Percentiles rank a stretch among this genome's conserved stretches.
Conservation (phyloP, 2,797 vertebrate species). For the Helostoma temminkii region DNA sequence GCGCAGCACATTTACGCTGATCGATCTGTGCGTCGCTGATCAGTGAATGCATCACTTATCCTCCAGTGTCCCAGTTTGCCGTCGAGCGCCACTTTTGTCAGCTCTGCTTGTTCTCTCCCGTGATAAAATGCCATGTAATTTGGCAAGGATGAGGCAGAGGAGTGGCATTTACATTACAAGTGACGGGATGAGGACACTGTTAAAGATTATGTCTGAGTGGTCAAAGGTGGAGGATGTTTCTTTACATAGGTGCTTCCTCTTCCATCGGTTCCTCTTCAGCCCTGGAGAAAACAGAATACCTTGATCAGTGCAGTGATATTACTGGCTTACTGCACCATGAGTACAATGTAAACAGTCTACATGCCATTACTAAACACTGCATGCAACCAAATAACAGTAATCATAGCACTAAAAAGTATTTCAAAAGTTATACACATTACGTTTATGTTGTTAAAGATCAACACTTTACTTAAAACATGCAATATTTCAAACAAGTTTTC, state of each 20-base stretch:
- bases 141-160: slow-evolving; percentile 77
- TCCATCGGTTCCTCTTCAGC: slow-evolving; percentile 97
- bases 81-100: slow-evolving; percentile 51
- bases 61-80: slow-evolving; percentile 62
- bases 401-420: neutral
- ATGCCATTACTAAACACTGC: neutral
- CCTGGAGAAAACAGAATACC: slow-evolving; percentile 72
- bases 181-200: slow-evolving; percentile 85
- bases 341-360: neutral
- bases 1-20: slow-evolving; percentile 33
- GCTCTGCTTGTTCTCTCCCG: slow-evolving; percentile 62
- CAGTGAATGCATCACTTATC: slow-evolving; percentile 48
- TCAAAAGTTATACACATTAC: neutral
- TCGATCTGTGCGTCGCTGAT: slow-evolving; percentile 46
- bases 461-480: neutral
- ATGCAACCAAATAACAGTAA: neutral
- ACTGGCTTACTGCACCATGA: neutral
- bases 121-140: slow-evolving; percentile 65
- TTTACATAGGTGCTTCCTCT: slow-evolving; percentile 95
- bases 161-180: slow-evolving; percentile 75
- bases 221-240: slow-evolving; percentile 74
- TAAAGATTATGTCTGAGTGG: slow-evolving; percentile 80
- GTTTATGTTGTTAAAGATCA: neutral
- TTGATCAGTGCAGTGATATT: neutral
- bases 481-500: too few relatives aligned